Base-by-base conservation (phyloP, 2,113 vertebrate genomes). In the Corvus cornix region DNA sequence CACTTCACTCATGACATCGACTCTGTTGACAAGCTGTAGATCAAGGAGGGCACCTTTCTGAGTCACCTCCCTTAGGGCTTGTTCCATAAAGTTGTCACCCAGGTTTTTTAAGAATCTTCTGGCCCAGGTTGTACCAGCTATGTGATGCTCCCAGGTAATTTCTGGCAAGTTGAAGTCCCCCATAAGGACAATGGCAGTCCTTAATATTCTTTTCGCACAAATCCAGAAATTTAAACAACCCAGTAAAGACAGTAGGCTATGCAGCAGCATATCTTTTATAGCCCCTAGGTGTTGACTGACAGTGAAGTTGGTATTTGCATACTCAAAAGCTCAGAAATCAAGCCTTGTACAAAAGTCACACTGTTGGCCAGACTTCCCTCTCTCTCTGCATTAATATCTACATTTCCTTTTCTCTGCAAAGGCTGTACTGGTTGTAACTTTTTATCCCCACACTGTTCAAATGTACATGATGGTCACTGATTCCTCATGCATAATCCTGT, bases 401-500 rank as follows among this genome's bases (percentile, higher is more conserved):
- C 1, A 8, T 46, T 46, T 31, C 43, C 15, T 77, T 53, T 87
- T 70, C 35, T 75, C 59, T 60, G 26, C n/a, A 80, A 90, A 75
- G 16, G 19, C 30, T 75, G 28, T 28, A 72, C 7, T 39, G 26
- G 14, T 31, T 68, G 11, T 19, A 79, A 59, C 23, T 60, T 70
- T 33, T 75, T 76, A 72, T 26, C 68, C 11, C 9, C 20, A 53
- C 8, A n/a, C 19, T 51, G 21, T 37, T 64, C 53, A 69, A 35
- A 56, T 33, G 16, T 19, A 33, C 31, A 37, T 0, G 0, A 23
- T 33, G 33, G 33, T 62, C 27, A 67, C 33, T 43, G 51, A 46
- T 39, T 75, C 44, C 24, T 31, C 5, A 30, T 2, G 16, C 13
- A 56, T 7, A 26, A 87, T 22, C 17, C 37, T 33, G 6, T 20